phyloP scores from a whole-genome alignment of 2,888 invertebrate species.

The Danaus chrysippus region DNA sequence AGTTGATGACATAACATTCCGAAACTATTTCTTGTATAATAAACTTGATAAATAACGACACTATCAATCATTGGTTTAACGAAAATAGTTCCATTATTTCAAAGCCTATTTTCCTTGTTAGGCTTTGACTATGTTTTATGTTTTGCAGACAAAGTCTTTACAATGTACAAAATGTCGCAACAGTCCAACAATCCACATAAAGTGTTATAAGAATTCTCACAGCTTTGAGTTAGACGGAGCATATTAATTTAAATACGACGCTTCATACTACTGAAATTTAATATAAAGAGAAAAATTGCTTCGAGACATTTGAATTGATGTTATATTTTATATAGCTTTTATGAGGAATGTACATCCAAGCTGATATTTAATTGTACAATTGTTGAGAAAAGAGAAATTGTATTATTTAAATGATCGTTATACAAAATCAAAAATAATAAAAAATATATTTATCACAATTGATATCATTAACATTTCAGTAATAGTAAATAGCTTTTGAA shows the following conservation, averaged over 20 bases:
- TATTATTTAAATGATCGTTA: neutral
- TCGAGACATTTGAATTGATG: conserved; percentile 14
- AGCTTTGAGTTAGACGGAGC: conserved; percentile 17
- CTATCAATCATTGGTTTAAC: conserved; percentile 41
- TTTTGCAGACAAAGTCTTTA: conserved; percentile 61
- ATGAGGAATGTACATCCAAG: conserved; percentile 3
- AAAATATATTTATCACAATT: too few relatives aligned
- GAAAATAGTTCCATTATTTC: conserved; percentile 44
- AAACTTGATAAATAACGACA: conserved; percentile 29
- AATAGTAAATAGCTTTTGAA: neutral
- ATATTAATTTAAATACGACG: conserved; percentile 24
- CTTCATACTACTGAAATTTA: conserved; percentile 18
- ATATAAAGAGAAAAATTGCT: conserved; percentile 18
- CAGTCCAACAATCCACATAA: conserved; percentile 18
- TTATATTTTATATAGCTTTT: conserved; percentile 7
- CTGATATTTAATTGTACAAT: conserved; percentile 3
- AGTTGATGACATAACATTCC: conserved; percentile 6
- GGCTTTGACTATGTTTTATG: conserved; percentile 43
- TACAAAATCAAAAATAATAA: too few relatives aligned
- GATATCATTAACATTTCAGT: neutral
- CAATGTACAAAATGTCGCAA: conserved; percentile 44
- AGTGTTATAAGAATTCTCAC: conserved; percentile 18
- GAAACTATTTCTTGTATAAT: conserved; percentile 19
- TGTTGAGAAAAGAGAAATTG: neutral
- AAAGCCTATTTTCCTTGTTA: conserved; percentile 34